Base-by-base conservation (phyloP, 2,888 invertebrate species). In the Lamellibrachia satsuma region DNA sequence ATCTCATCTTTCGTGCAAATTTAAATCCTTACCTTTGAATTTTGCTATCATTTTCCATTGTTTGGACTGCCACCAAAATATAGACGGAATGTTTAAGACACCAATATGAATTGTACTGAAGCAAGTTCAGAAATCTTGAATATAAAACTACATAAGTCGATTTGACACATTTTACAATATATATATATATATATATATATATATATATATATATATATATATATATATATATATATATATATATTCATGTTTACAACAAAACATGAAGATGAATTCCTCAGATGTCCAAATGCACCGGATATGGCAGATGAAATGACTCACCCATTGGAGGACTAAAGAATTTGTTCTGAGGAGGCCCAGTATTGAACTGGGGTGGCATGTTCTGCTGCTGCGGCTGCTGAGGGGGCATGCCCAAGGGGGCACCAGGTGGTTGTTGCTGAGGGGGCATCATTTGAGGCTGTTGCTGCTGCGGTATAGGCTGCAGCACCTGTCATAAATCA, bases 401-500 rank as follows among this genome's bases (percentile, higher is more conserved):
- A 91, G 15, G 92, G 91, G 51, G 52, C 52, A 39, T 91, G 22
- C 52, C 51, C 51, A 22, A 91, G 91, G 60, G 91, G 27, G 0
- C 57, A 39, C 55, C 57, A 15, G 9, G 39, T 51, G 91, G 60
- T 22, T 60, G 90, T n/a, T 91, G 60, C 75, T 60, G 90, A 3
- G 11, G 92, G 91, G 52, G 52, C 52, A 90, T n/a, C 15, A 90
- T 75, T 90, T 22, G 92, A 52, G 55, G 92, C 60, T 52, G 93
- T 90, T 52, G 91, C 7, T 52, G 92, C n/a, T 22, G 52, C 7
- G 92, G 92, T 39, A 75, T 75, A 2, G 75, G 22, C 22, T 75
- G 75, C 75, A 75, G 15, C 75, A 75, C n/a, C 75, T 75, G 75
- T n/a, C n/a, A 75, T 22, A 75, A 75, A 75, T 22, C 75, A 75